Evolutionary conservation across 2,888 invertebrate genomes (phyloP), one percentile per base, ranked within the genome.

Genomic region (Coremacera marginata): DNA sequence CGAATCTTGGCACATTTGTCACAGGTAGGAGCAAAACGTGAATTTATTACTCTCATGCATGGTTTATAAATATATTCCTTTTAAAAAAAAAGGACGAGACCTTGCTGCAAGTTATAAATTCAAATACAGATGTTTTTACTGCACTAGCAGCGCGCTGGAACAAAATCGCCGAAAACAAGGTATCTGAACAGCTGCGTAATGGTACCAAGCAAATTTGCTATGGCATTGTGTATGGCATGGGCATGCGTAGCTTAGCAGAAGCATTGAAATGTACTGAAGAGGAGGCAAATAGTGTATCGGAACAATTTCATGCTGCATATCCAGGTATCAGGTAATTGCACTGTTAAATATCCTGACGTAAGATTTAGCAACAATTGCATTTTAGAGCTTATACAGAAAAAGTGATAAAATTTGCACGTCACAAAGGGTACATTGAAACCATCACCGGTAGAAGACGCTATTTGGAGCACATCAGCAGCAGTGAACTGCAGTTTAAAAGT

Each of bases 181-280:
- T 98, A 0, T 93, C 94, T 55, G 93, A 94, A 76, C 92, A 92
- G 77, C 91, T 96, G 82, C 91, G 98, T 65, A 95, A 97, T 85
- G 94, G 94, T 85, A 95, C 97, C 5, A 98, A 98, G 89, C 94
- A 97, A 90, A 92, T 98, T 44, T 97, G 97, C 87, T 99, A 99
- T 89, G 98, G 97, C 7, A 96, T 99, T 84, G 94, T 99, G 77
- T 99, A 99, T 88, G 99, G 99, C 8, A 99, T 99, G 94, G 97
- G 98, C 2, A 91, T 93, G 77, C 95, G 93, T 84, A 92, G 95
- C 0, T 90, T 99, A 44, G 93, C 95, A 0, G 95, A 95, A 78
- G 93, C 94, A 80, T 90, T 99, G 51, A 93, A 93, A 76, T 93
- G 97, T 11, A 91, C 92, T 0, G 95, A 95, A 88, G 90, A 92